phyloP scores from a whole-genome alignment of 2,797 vertebrate genomes.

The Silurus lanzhouensis region DNA sequence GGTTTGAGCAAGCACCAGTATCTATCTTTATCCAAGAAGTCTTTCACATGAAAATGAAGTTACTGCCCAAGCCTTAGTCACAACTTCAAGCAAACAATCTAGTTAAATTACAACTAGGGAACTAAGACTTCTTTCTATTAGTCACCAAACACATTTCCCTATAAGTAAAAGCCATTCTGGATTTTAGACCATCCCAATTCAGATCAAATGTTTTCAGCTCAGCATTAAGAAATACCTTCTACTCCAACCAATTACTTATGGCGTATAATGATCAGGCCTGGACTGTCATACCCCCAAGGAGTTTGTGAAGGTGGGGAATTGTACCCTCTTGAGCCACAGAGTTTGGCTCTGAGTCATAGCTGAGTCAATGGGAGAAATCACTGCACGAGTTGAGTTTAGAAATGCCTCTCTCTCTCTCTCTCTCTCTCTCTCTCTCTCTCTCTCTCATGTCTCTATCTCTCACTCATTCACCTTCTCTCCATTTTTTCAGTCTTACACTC shows the following conservation, averaged over 20 bases:
- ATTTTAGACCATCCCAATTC: neutral
- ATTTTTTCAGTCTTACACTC: constrained; percentile 14
- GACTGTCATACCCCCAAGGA: constrained; percentile 24
- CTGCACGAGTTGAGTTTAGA: constrained; percentile 25
- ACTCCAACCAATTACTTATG: constrained; percentile 20
- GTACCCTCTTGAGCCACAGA: constrained; percentile 33
- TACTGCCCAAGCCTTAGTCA: neutral
- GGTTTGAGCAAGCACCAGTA: neutral
- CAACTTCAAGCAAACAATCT: neutral
- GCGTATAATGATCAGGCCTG: constrained; percentile 25
- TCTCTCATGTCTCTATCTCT: neutral
- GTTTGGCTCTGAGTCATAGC: constrained; percentile 45
- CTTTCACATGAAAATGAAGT: neutral
- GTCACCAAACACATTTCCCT: constrained; percentile 18
- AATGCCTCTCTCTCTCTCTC: neutral
- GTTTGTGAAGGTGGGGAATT: constrained; percentile 30
- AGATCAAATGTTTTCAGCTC: constrained; percentile 8
- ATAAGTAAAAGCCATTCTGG: neutral
- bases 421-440: neutral
- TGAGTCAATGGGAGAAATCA: constrained; percentile 48
- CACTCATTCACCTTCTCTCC: constrained; percentile 16
- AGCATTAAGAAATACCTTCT: neutral
- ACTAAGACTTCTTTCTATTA: constrained; percentile 22
- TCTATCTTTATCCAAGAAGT: neutral
- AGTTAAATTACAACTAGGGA: constrained; percentile 20